These are phyloP conservation scores for Turdus rufiventris DNA, from an alignment of 2,113 vertebrate genomes.

Conservation along the genomic window DNA sequence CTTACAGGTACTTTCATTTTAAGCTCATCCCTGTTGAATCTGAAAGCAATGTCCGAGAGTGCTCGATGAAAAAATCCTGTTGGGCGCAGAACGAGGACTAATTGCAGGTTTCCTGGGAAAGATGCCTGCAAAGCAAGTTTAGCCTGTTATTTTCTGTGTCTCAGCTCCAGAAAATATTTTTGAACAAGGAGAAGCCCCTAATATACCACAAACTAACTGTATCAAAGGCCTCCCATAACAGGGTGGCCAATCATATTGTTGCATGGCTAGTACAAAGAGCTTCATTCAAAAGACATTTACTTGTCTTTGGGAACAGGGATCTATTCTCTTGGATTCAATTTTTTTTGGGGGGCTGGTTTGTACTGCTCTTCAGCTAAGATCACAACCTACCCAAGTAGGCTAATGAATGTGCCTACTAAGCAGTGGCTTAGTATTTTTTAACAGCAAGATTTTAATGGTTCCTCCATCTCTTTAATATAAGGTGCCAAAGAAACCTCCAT, in stretches of 20 bases:
- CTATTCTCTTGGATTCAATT: background rate
- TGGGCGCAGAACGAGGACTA: conserved; percentile 92
- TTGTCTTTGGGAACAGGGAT: background rate
- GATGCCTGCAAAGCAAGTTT: conserved; percentile 78
- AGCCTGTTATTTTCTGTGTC: background rate
- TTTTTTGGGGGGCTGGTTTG: background rate
- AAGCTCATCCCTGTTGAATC: conserved; percentile 94
- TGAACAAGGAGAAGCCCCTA: background rate
- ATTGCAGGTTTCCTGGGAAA: conserved; percentile 95
- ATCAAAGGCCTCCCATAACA: background rate
- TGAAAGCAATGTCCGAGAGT: conserved; percentile 90
- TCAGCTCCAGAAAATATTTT: background rate
- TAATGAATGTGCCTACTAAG: background rate
- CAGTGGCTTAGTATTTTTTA: background rate
- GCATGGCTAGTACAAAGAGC: background rate
- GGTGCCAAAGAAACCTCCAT: background rate
- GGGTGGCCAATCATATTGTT: background rate
- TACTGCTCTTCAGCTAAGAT: background rate
- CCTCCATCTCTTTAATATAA: background rate
- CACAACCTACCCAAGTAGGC: background rate
- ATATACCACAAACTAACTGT: background rate
- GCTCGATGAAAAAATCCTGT: conserved; percentile 87
- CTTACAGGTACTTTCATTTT: conserved; percentile 99
- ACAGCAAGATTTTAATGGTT: background rate
- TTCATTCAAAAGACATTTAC: background rate